Percentiles rank a stretch among this genome's conserved stretches.
phyloP scores from a whole-genome alignment of 2,888 invertebrate genomes.

The Leucophenga montana region DNA sequence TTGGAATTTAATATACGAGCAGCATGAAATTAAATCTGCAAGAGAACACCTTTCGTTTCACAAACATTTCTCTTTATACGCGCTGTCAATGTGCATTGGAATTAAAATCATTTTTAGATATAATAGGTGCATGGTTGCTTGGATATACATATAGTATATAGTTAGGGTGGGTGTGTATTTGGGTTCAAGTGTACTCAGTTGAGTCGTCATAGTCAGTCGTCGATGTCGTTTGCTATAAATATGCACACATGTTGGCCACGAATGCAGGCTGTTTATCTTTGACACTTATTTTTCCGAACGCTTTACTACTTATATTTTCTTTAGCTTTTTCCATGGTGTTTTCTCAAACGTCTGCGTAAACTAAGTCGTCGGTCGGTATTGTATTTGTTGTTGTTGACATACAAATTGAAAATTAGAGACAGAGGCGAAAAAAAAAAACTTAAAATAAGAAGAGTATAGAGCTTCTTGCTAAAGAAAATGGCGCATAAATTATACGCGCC shows the following conservation, averaged over 20 bases:
- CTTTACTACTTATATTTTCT: not conserved
- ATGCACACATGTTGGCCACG: slow-evolving; percentile 5
- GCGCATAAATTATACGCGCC: slow-evolving; percentile 29
- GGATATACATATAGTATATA: not conserved
- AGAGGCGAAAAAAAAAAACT: too few species aligned
- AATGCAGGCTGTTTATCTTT: not conserved
- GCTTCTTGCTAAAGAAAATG: slow-evolving; percentile 18
- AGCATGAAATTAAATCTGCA: too few species aligned
- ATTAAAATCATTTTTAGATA: too few species aligned
- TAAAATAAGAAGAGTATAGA: too few species aligned
- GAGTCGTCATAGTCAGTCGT: not conserved
- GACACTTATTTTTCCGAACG: not conserved
- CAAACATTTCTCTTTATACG: too few species aligned
- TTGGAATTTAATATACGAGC: too few species aligned
- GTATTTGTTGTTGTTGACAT: slow-evolving; percentile 18
- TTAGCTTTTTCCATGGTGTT: slow-evolving; percentile 13
- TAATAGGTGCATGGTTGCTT: too few species aligned
- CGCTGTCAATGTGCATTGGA: too few species aligned
- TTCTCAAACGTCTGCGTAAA: slow-evolving; percentile 11
- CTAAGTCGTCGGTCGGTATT: not conserved
- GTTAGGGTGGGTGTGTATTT: not conserved
- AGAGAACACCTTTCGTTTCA: too few species aligned
- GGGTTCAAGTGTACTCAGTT: slow-evolving; percentile 20
- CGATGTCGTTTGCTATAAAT: slow-evolving; percentile 9
- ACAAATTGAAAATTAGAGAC: slow-evolving; percentile 29